Conservation (phyloP, 2,888 invertebrate species). For the Phortica magna region DNA sequence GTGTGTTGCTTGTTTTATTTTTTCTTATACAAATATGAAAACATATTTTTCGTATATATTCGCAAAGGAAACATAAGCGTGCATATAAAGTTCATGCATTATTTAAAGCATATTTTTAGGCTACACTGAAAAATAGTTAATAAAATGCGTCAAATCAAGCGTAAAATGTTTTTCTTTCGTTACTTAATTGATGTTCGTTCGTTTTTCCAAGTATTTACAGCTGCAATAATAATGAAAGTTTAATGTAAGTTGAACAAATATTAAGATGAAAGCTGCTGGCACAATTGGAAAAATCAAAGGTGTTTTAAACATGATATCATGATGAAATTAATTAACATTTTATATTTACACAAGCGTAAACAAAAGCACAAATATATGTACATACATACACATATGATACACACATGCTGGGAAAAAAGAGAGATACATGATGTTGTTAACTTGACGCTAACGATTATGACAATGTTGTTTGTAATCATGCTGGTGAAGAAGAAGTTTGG, state of each 20-base stretch:
- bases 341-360: slow-evolving; percentile 22
- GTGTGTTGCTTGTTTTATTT: background rate
- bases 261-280: background rate
- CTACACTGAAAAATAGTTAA: slow-evolving; percentile 2
- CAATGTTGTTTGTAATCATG: background rate
- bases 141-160: slow-evolving; percentile 15
- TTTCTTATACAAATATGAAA: slow-evolving; percentile 32
- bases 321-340: slow-evolving; percentile 35
- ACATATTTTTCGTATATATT: slow-evolving; percentile 8
- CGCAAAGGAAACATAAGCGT: background rate
- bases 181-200: background rate
- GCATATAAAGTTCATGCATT: slow-evolving; percentile 35
- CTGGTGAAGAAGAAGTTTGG: background rate
- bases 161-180: slow-evolving; percentile 21
- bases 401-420: background rate
- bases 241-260: background rate
- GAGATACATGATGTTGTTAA: background rate
- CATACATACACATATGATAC: background rate
- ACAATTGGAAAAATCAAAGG: background rate
- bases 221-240: background rate
- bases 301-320: background rate
- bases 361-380: slow-evolving; percentile 1
- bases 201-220: background rate
- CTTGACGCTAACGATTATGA: background rate
- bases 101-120: slow-evolving; percentile 36